Evolutionary conservation across 2,797 vertebrate genomes (phyloP).

Genomic region (Mallotus villosus): DNA sequence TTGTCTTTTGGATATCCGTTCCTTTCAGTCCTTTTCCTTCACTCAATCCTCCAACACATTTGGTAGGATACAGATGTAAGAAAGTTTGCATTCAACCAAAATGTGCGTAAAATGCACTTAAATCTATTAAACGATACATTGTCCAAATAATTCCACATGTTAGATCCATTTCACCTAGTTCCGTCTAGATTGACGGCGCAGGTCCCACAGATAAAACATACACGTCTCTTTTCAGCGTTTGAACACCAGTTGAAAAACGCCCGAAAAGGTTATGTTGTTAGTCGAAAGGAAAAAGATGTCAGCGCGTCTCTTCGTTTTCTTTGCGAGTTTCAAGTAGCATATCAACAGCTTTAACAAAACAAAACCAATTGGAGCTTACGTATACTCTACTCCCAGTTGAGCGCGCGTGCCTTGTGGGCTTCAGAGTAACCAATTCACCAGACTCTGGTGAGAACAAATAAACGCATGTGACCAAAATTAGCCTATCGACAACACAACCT

Average conservation of each 20-base stretch:
- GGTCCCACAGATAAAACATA: slow-evolving; percentile 5
- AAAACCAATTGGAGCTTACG: slow-evolving; percentile 40
- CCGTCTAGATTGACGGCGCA: slow-evolving; percentile 21
- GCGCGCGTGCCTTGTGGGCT: slow-evolving; percentile 57
- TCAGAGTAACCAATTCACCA: slow-evolving; percentile 52
- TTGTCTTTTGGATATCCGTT: slow-evolving; percentile 39
- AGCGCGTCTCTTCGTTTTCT: slow-evolving; percentile 6
- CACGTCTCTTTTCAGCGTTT: slow-evolving; percentile 36
- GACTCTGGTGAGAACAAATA: slow-evolving; percentile 72
- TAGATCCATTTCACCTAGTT: slow-evolving; percentile 38
- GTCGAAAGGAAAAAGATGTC: neutral
- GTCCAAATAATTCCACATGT: slow-evolving; percentile 44
- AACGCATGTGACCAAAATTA: slow-evolving; percentile 73
- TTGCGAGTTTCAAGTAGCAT: neutral
- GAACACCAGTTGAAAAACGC: slow-evolving; percentile 61
- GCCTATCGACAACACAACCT: slow-evolving; percentile 77
- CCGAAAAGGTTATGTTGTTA: slow-evolving; percentile 20
- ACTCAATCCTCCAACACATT: slow-evolving; percentile 51
- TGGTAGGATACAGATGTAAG: neutral
- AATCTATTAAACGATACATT: slow-evolving; percentile 19
- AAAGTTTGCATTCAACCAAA: slow-evolving; percentile 51
- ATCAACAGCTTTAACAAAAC: slow-evolving; percentile 21
- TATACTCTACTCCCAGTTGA: slow-evolving; percentile 52
- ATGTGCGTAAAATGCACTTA: slow-evolving; percentile 28
- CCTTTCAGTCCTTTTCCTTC: slow-evolving; percentile 48